Evolutionary conservation across 2,888 invertebrate genomes (phyloP).

Genomic region (Neoitamus cyanurus): DNA sequence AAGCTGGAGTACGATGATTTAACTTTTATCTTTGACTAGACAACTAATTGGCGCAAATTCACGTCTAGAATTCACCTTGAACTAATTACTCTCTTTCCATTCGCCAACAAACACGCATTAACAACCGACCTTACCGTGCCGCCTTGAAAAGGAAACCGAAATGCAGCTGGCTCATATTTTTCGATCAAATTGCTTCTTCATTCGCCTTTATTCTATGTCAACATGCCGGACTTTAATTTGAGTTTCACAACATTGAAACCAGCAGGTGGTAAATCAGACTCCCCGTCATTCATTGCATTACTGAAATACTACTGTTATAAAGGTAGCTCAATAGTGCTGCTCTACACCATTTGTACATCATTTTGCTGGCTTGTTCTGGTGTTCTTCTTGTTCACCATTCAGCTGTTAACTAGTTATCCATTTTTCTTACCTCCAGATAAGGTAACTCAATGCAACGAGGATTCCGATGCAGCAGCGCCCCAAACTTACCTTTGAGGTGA

Average conservation of each 20-base stretch:
- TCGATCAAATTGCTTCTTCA: neutral
- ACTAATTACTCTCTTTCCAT: no score
- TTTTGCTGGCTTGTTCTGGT: slow-evolving; percentile 13
- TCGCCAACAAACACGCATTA: neutral
- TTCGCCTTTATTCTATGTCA: neutral
- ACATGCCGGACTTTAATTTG: neutral
- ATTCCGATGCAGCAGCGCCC: neutral
- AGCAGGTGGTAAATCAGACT: slow-evolving; percentile 22
- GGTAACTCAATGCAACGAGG: neutral
- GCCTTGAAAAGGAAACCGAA: neutral
- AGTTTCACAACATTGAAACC: slow-evolving; percentile 6
- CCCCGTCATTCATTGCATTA: slow-evolving; percentile 13
- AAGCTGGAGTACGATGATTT: no score
- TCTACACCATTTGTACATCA: slow-evolving; percentile 26
- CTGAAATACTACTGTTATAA: slow-evolving; percentile 18
- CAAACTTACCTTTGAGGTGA: slow-evolving; percentile 29
- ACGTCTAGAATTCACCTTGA: no score
- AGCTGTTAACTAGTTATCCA: slow-evolving; percentile 15
- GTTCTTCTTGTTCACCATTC: slow-evolving; percentile 21
- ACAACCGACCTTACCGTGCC: neutral
- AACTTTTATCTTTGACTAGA: no score
- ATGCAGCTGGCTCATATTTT: neutral
- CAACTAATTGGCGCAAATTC: no score
- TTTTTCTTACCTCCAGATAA: slow-evolving; percentile 31
- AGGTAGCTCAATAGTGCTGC: slow-evolving; percentile 25